These are phyloP conservation scores for Diuraphis noxia DNA, from an alignment of 1,140 invertebrate genomes.

Conservation along the genomic window DNA sequence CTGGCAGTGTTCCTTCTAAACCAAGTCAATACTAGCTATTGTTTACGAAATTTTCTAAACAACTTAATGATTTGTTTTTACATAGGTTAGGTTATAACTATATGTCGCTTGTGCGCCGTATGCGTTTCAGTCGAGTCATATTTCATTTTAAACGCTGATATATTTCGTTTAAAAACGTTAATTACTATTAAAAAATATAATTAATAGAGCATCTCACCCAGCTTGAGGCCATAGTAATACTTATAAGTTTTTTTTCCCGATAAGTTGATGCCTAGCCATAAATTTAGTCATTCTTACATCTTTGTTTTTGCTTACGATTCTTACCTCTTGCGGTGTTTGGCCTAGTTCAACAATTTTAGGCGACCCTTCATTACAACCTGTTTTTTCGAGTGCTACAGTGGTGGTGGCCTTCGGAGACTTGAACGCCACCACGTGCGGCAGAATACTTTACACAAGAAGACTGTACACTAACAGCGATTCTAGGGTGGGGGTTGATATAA, in stretches of 20 bases:
- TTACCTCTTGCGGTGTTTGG: not conserved
- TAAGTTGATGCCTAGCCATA: not conserved
- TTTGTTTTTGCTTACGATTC: not conserved
- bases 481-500: conserved; percentile 5
- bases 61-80: not conserved
- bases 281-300: not conserved
- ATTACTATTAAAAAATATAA: not conserved
- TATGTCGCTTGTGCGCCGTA: not conserved
- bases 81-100: not conserved
- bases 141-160: not conserved
- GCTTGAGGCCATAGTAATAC: not conserved
- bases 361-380: conserved; percentile 31
- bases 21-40: not conserved
- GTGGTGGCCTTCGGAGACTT: conserved; percentile 45
- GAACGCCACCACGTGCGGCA: conserved; percentile 34
- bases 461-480: not conserved
- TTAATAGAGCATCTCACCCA: not conserved
- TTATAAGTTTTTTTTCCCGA: not conserved
- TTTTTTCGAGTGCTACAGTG: not conserved
- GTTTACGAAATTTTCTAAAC: not conserved
- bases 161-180: not conserved
- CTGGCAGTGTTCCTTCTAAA: not conserved
- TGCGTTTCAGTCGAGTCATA: not conserved
- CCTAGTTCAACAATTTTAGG: conserved; percentile 21
- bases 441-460: not conserved